A percentile compares a stretch with the other conserved stretches of the same genome.
Conservation (phyloP, 2,888 invertebrate species). For the Leistus spinibarbis region DNA sequence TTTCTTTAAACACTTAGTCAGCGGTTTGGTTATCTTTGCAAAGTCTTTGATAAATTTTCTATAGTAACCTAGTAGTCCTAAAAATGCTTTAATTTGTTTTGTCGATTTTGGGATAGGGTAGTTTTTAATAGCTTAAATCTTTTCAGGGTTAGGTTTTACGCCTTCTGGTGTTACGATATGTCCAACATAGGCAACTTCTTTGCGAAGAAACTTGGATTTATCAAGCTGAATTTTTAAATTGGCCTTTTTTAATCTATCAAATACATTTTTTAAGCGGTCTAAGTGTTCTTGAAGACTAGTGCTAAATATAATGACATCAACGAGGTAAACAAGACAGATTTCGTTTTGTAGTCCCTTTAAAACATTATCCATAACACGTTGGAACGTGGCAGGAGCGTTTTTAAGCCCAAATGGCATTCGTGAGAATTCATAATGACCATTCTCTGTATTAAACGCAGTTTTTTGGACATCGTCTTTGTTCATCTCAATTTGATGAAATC, state of each 20-base stretch:
- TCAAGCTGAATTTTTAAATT: constrained; percentile 44
- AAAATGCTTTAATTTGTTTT: no score
- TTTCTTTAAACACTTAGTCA: no score
- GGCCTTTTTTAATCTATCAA: no score
- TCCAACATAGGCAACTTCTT: constrained; percentile 51
- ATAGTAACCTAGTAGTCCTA: no score
- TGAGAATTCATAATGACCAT: constrained; percentile 48
- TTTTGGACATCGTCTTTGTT: constrained; percentile 43
- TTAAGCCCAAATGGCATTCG: constrained; percentile 49
- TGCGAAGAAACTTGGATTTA: no score
- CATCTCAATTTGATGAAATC: constrained; percentile 45
- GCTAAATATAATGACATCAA: constrained; percentile 46
- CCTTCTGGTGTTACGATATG: constrained; percentile 50
- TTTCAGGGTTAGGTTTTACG: no score
- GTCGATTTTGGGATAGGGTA: no score
- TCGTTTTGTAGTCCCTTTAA: constrained; percentile 45
- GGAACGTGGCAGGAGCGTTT: constrained; percentile 50
- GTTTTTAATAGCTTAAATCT: no score
- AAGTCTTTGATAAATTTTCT: no score
- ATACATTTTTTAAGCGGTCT: constrained; percentile 43
- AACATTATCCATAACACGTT: constrained; percentile 48
- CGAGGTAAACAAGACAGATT: constrained; percentile 45
- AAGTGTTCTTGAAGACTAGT: constrained; percentile 45
- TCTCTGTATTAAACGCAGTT: constrained; percentile 47
- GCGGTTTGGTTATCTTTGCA: no score